phyloP scores from a whole-genome alignment of 2,797 vertebrate species.

The Coilia nasus region DNA sequence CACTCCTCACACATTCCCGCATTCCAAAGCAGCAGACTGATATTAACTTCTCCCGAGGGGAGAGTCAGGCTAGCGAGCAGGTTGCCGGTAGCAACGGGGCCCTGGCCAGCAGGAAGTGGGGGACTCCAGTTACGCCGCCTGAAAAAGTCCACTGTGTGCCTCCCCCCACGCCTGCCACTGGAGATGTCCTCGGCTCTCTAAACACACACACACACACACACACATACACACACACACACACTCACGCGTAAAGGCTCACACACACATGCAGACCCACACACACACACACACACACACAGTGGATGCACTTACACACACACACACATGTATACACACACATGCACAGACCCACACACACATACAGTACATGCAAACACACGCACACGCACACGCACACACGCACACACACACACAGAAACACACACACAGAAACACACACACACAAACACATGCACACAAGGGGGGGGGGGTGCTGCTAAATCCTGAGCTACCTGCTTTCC shows the following conservation, averaged over 20 bases:
- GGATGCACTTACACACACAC: too few species aligned
- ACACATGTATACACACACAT: too few species aligned
- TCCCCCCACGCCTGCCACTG: slow-evolving; percentile 73
- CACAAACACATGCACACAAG: neutral
- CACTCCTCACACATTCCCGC: slow-evolving; percentile 19
- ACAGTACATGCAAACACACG: neutral
- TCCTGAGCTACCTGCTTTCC: neutral
- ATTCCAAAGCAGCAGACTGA: slow-evolving; percentile 43
- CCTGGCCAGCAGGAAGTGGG: slow-evolving; percentile 74
- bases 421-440: slow-evolving; percentile 2
- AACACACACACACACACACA: neutral
- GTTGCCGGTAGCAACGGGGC: slow-evolving; percentile 76
- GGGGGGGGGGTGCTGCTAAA: neutral
- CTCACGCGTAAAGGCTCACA: too few species aligned
- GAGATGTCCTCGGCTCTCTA: slow-evolving; percentile 4
- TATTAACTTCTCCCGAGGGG: slow-evolving; percentile 68
- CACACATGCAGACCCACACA: too few species aligned
- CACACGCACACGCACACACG: neutral
- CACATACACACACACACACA: too few species aligned
- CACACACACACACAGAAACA: slow-evolving; percentile 11
- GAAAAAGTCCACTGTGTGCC: slow-evolving; percentile 74
- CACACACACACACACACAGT: too few species aligned
- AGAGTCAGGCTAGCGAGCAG: slow-evolving; percentile 57
- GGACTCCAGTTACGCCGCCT: slow-evolving; percentile 74
- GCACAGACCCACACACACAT: too few species aligned